These are phyloP conservation scores for Drosophila bunnanda DNA, from an alignment of 2,888 invertebrate genomes.

Conservation along the genomic window DNA sequence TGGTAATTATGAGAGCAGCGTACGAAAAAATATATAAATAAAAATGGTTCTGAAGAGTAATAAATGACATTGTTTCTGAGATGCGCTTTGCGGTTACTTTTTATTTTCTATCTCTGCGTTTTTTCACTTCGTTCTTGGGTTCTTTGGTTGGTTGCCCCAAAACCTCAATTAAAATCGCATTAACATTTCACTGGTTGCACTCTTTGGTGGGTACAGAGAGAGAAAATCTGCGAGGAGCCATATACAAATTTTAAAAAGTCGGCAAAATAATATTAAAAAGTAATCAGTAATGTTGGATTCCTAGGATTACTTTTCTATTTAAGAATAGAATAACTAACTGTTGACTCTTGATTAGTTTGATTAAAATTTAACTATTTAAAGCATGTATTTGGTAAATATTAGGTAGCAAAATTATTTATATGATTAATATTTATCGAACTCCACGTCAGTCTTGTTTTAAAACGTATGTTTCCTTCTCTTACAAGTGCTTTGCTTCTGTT, in stretches of 20 bases:
- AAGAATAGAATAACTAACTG: neutral
- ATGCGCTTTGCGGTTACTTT: constrained; percentile 55
- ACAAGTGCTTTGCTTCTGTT: neutral
- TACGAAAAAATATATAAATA: constrained; percentile 44
- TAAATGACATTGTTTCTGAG: constrained; percentile 77
- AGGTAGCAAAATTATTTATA: neutral
- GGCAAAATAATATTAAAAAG: too few species aligned
- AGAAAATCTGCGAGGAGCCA: neutral
- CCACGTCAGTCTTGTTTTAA: neutral
- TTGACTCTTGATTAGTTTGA: neutral
- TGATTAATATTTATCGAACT: neutral
- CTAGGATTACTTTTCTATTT: neutral
- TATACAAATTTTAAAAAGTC: neutral
- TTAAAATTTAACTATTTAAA: neutral
- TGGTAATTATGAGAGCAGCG: constrained; percentile 65
- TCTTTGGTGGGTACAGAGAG: constrained; percentile 42
- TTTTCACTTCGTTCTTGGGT: constrained; percentile 9
- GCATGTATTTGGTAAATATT: neutral
- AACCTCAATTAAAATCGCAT: constrained; percentile 84
- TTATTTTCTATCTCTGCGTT: constrained; percentile 22
- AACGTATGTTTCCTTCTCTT: neutral
- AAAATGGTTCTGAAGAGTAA: constrained; percentile 69
- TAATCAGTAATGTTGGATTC: too few species aligned
- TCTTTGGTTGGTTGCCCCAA: constrained; percentile 67
- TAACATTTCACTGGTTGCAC: constrained; percentile 79